Evolutionary conservation across 2,888 invertebrate genomes (phyloP).

Genomic region (Leucophenga montana): DNA sequence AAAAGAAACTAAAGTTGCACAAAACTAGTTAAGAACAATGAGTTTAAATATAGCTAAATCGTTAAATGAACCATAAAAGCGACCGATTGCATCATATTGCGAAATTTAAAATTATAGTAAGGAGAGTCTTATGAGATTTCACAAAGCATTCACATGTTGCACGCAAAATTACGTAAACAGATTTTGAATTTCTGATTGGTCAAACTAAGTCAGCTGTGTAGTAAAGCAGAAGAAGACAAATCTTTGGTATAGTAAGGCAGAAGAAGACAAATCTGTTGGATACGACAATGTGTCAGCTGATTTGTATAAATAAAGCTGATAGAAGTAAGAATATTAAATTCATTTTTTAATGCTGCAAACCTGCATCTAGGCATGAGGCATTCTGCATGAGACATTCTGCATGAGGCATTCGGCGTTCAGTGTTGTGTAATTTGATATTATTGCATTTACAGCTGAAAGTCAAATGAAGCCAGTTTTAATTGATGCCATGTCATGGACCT

Average conservation of each 20-base stretch:
- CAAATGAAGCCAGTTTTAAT: no score
- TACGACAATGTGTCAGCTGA: not conserved
- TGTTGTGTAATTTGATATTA: conserved; percentile 24
- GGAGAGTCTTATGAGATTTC: not conserved
- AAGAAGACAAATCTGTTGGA: not conserved
- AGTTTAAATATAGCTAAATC: not conserved
- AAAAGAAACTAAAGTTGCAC: no score
- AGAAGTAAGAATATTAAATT: not conserved
- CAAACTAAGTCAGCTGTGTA: not conserved
- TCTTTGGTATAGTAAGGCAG: not conserved
- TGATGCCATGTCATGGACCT: no score
- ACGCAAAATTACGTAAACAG: no score
- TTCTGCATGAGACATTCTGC: no score
- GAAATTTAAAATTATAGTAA: not conserved
- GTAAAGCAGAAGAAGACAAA: no score
- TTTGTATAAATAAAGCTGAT: not conserved
- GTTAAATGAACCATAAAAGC: not conserved
- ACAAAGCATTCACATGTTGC: no score
- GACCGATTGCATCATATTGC: not conserved
- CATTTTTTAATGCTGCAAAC: conserved; percentile 23
- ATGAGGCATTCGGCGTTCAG: not conserved
- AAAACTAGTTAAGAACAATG: no score
- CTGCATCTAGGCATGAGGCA: not conserved
- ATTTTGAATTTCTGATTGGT: no score
- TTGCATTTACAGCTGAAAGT: not conserved